Evolutionary conservation across 2,888 invertebrate genomes (phyloP).

Genomic region (Pristionchus arcanus): DNA sequence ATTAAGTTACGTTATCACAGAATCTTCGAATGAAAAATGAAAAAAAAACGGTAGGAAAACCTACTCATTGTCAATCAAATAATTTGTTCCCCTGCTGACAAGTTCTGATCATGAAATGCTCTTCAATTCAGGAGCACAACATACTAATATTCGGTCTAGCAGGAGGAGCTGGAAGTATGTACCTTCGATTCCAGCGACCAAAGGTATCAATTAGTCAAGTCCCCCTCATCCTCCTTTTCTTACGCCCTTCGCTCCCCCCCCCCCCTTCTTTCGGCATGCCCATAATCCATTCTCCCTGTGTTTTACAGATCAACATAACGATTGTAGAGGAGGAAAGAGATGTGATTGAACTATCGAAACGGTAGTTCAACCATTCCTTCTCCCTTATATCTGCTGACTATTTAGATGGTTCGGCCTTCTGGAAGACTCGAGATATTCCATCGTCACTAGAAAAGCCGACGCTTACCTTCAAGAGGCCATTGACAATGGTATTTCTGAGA

Average conservation of each 20-base stretch:
- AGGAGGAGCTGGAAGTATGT: conserved; percentile 43
- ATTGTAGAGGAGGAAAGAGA: conserved; percentile 44
- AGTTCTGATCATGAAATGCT: background rate
- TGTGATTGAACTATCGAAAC: conserved; percentile 43
- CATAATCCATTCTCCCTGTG: background rate
- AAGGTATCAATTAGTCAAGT: conserved; percentile 16
- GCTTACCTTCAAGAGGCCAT: background rate
- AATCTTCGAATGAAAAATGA: background rate
- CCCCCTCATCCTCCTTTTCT: background rate
- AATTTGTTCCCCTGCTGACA: background rate
- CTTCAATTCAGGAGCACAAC: conserved; percentile 30
- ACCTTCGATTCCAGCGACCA: conserved; percentile 42
- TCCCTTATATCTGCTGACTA: background rate
- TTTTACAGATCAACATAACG: conserved; percentile 46
- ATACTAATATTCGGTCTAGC: background rate
- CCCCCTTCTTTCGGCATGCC: background rate
- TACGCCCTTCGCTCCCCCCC: background rate
- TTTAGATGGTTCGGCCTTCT: conserved; percentile 49
- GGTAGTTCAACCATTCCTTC: background rate
- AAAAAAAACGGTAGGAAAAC: background rate
- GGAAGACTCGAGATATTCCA: conserved; percentile 37
- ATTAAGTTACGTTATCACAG: background rate
- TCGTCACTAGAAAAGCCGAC: background rate
- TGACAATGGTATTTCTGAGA: background rate
- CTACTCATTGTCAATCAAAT: background rate